phyloP scores from a whole-genome alignment of 2,888 invertebrate genomes.

The Phyllotreta cruciferae region DNA sequence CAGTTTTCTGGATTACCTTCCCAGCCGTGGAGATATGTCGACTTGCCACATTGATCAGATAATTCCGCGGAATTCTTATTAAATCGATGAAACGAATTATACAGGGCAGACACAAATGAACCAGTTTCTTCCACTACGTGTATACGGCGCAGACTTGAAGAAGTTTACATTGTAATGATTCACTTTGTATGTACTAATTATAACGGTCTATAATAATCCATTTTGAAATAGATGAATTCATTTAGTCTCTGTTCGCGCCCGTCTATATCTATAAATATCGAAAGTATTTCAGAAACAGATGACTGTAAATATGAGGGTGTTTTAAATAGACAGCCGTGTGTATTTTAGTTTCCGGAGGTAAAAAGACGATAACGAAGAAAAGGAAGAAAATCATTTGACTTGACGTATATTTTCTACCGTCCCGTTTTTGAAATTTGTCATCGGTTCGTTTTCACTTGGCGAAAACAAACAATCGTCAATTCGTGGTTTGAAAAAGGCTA shows the following conservation, averaged over 20 bases:
- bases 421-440: conserved; percentile 26
- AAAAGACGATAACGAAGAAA: conserved; percentile 31
- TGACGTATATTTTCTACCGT: conserved; percentile 13
- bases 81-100: not conserved
- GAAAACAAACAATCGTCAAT: conserved; percentile 23
- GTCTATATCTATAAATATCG: conserved; percentile 37
- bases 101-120: no score
- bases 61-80: not conserved
- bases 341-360: conserved; percentile 39
- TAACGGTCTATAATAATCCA: conserved; percentile 20
- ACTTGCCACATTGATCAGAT: conserved; percentile 4
- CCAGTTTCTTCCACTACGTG: no score
- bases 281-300: conserved; percentile 41
- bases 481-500: conserved; percentile 17
- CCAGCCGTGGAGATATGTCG: not conserved
- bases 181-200: conserved; percentile 5
- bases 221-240: conserved; percentile 39
- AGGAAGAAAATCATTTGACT: conserved; percentile 19
- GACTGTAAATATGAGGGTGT: conserved; percentile 41
- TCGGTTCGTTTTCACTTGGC: conserved; percentile 21
- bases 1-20: conserved; percentile 4
- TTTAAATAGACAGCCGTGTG: conserved; percentile 37
- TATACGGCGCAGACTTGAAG: not conserved
- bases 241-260: conserved; percentile 28
- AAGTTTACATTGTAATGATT: not conserved